Conservation (phyloP, 1,140 invertebrate species). For the Eriocheir sinensis region DNA sequence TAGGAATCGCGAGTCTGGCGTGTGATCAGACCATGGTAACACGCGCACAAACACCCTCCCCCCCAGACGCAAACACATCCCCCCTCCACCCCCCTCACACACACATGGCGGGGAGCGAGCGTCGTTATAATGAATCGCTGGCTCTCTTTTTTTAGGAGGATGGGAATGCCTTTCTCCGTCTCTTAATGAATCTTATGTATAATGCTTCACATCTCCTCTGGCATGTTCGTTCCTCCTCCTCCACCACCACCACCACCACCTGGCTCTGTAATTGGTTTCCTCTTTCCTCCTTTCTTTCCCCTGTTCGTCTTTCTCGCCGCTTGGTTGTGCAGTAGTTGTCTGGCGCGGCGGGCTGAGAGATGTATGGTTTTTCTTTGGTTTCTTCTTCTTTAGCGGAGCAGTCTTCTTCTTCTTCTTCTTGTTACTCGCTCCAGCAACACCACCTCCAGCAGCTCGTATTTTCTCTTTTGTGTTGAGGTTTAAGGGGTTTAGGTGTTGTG, state of each 20-base stretch:
- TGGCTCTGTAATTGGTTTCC: background rate
- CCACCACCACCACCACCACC: background rate
- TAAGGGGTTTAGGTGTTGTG: too few species aligned
- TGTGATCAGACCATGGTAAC: background rate
- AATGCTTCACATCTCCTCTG: background rate
- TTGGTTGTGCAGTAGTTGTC: too few species aligned
- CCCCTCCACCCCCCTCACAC: background rate
- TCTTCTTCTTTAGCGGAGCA: too few species aligned
- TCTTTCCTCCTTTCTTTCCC: background rate
- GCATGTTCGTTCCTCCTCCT: background rate
- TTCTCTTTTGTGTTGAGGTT: too few species aligned
- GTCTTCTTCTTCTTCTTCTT: too few species aligned
- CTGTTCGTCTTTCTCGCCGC: background rate
- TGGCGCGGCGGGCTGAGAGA: too few species aligned
- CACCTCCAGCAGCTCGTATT: too few species aligned
- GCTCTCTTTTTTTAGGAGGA: conserved; percentile 6
- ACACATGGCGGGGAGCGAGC: too few species aligned
- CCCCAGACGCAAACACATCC: background rate
- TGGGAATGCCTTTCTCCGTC: background rate
- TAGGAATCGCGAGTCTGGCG: too few species aligned
- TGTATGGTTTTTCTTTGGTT: too few species aligned
- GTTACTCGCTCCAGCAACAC: too few species aligned
- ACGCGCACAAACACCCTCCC: background rate
- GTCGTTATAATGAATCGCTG: background rate
- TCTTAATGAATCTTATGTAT: conserved; percentile 26